Evolutionary conservation across 2,888 invertebrate genomes (phyloP), one percentile per base, ranked within the genome.

Genomic region (Parasteatoda lunata): DNA sequence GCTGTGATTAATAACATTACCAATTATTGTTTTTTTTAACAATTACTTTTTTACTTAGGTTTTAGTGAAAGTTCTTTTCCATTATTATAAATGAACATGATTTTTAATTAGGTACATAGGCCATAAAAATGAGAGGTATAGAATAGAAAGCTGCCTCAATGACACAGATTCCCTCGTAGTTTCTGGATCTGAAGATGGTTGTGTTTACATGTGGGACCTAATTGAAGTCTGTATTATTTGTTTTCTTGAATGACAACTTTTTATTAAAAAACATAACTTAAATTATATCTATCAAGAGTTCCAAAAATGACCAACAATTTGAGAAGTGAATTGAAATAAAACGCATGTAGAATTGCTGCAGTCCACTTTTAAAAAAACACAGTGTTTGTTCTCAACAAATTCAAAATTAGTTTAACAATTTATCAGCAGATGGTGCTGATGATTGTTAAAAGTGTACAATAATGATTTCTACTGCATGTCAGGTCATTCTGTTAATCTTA

Each of bases 161-260:
- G 93, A 94, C 80, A 95, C 95, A 89, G 98, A 99, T 91, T 95
- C 95, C 72, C 95, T 95, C 90, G 94, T 99, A 70, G 93, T 98
- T 68, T 96, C 97, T 45, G 99, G 99, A 0, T 98, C 98, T 0
- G 95, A 95, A 13, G 95, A 96, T 88, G 98, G 98, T 0, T 94
- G 94, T 90, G 93, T 97, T 6, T 96, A 95, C 93, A 94, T 95
- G 90, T 99, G 98, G 97, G 97, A 98, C 92, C 93, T 99, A 69
- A 94, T 98, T 4, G 95, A 95, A 89, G 93, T 92, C 78, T 49
- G 30, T 30, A 11, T 11, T 4, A 65, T 45, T n/a, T 8, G 15
- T 13, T 8, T 30, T 80, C 6, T 30, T 15, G 4, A 30, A 66
- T 6, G 5, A 5, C 65, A 49, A 15, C 2, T 77, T 11, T 65